Percentiles rank a stretch among this genome's conserved stretches.
phyloP scores from a whole-genome alignment of 1,140 invertebrate genomes.

The Monochamus saltuarius region DNA sequence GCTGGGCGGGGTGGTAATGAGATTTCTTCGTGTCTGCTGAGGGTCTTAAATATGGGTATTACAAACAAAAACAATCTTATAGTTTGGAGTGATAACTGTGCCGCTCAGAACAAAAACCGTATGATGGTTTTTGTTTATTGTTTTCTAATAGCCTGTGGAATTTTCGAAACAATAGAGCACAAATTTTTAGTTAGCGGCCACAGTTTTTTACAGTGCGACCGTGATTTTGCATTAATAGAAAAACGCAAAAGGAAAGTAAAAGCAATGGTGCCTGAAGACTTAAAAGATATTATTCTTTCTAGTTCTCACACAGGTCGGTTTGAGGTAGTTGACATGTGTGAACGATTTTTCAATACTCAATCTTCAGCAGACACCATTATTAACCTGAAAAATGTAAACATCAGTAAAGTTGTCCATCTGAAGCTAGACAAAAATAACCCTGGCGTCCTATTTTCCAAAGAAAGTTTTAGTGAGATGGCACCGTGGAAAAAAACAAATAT shows the following conservation, averaged over 20 bases:
- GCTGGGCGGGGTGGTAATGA: background rate
- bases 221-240: constrained; percentile 13
- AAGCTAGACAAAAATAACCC: no score
- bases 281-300: background rate
- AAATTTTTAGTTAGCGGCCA: constrained; percentile 18
- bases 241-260: constrained; percentile 1
- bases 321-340: background rate
- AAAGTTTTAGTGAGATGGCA: no score
- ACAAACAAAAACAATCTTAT: background rate
- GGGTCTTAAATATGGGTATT: background rate
- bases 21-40: background rate
- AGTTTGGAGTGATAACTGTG: background rate
- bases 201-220: constrained; percentile 3
- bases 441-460: no score
- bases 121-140: background rate
- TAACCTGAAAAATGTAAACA: no score
- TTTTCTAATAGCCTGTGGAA: background rate
- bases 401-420: no score
- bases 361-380: no score
- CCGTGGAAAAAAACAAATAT: no score
- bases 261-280: no score
- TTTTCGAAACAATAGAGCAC: background rate
- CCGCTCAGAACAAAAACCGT: background rate
- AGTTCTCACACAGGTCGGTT: background rate
- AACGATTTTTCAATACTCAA: no score